These are phyloP conservation scores for Pelobates fuscus DNA, from an alignment of 2,113 vertebrate genomes.

Conservation along the genomic window DNA sequence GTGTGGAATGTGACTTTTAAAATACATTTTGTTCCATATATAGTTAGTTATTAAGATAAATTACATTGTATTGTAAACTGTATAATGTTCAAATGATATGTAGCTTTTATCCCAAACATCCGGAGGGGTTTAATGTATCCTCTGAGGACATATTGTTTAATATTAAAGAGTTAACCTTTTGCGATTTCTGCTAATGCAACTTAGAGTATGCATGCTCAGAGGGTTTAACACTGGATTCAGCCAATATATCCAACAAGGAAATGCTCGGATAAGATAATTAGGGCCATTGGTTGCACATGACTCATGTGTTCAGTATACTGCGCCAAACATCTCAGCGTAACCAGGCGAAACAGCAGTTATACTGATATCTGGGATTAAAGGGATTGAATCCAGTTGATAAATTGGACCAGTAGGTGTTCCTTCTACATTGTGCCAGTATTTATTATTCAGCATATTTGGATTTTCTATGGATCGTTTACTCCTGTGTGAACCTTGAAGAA, in stretches of 20 bases:
- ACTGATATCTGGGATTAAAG: conserved; percentile 15
- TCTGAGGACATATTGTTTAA: background rate
- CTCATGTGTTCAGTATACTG: background rate
- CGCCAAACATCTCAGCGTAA: background rate
- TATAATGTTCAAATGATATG: too few relatives aligned
- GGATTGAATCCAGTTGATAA: conserved; percentile 21
- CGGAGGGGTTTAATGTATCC: conserved; percentile 5
- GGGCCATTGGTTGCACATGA: background rate
- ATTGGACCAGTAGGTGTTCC: conserved; percentile 4
- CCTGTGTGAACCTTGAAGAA: too few relatives aligned
- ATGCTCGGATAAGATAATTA: conserved; percentile 32
- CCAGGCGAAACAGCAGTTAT: background rate
- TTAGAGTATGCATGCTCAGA: background rate
- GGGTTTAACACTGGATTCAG: conserved; percentile 7
- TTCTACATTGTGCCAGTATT: background rate
- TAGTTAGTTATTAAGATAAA: too few relatives aligned
- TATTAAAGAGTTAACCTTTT: background rate
- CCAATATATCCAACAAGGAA: conserved; percentile 9
- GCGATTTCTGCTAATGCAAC: background rate
- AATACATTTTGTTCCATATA: too few relatives aligned
- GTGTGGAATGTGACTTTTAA: too few relatives aligned
- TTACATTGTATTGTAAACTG: too few relatives aligned
- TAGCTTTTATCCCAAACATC: background rate
- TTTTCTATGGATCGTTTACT: too few relatives aligned
- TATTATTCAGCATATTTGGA: background rate